Evolutionary conservation across 2,888 invertebrate genomes (phyloP), one percentile per base, ranked within the genome.

Genomic region (Mesoligia furuncula): DNA sequence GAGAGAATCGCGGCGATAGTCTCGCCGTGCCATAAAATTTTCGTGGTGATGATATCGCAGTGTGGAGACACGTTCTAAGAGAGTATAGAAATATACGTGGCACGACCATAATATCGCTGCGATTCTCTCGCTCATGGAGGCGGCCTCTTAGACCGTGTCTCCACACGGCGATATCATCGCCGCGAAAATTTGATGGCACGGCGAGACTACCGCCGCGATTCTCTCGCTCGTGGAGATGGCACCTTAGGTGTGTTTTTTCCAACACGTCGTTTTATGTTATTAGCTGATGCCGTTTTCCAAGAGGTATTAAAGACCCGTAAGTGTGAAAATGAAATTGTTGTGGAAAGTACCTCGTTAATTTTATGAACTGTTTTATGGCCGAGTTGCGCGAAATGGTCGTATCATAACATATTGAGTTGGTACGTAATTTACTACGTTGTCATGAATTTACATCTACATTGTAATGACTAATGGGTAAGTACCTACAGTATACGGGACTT

Each of bases 281-380:
- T 51, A 48, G n/a, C 51, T n/a, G 15, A 5, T 51, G 59, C 67
- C 3, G 31, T 67, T 45, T 75, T 82, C 67, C 36, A 27, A 11
- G 64, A 77, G 48, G 48, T 27, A 62, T 66, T 67, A 85, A 64
- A 54, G 31, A 31, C 45, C 31, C 62, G 31, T 62, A 27, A 71
- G 48, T 69, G 64, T 73, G 69, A 71, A 75, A 69, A 62, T 57
- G 36, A 80, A 80, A 80, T 42, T 51, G 61, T 73, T 54, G 27
- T 80, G 48, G 20, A 75, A 51, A 73, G 48, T 36, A 27, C 17
- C 67, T 79, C 75, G 77, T 87, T 81, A 77, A 75, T 76, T 85
- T 86, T 79, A 86, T 62, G 68, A 61, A 81, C 73, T 69, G 81
- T 84, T 87, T 87, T 75, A 81, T 74, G 62, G 42, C 39, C 51